phyloP scores from a whole-genome alignment of 2,113 vertebrate species.

The Glareola pratincola region DNA sequence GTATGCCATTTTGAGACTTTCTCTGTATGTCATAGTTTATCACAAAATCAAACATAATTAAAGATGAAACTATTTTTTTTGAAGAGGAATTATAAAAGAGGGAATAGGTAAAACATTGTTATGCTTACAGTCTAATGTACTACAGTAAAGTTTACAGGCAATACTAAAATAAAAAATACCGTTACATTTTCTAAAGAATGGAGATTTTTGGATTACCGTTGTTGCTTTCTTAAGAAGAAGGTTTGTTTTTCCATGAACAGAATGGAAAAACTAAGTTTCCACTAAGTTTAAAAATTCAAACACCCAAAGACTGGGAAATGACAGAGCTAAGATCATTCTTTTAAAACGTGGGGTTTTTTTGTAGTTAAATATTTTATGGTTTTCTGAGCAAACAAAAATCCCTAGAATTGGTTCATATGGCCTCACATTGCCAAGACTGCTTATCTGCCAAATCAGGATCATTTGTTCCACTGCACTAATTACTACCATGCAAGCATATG shows the following conservation, averaged over 20 bases:
- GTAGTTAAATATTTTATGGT: neutral
- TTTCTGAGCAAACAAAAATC: slow-evolving; percentile 2
- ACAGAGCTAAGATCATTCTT: neutral
- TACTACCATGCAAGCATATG: neutral
- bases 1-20: neutral
- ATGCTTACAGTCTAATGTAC: neutral
- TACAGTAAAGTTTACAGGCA: neutral
- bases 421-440: neutral
- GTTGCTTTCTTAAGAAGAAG: neutral
- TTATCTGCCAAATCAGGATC: slow-evolving; percentile 9
- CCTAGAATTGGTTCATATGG: neutral
- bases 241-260: neutral
- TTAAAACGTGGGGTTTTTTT: neutral
- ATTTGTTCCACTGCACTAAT: slow-evolving; percentile 9
- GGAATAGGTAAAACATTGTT: neutral
- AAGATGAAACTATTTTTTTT: neutral
- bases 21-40: neutral
- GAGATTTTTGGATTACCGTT: neutral
- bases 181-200: neutral
- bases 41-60: neutral
- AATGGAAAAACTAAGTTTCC: neutral
- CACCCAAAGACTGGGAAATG: neutral
- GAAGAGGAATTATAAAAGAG: neutral
- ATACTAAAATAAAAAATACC: neutral
- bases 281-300: neutral